Percentiles rank a stretch among this genome's conserved stretches.
phyloP scores from a whole-genome alignment of 2,797 vertebrate genomes.

The Cynopterus sphinx region DNA sequence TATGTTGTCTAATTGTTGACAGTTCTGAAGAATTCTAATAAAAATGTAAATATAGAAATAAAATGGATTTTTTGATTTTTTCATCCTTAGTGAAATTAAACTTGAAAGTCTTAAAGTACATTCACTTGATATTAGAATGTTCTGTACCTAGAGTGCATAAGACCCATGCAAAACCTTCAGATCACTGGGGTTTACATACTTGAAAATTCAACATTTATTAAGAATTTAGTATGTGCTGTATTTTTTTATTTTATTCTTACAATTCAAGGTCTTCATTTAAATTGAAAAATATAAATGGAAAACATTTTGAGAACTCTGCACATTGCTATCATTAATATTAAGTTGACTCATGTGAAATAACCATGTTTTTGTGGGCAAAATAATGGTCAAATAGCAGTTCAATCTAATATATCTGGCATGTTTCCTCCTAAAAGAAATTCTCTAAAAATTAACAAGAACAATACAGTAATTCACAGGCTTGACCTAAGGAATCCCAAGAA shows the following conservation, averaged over 20 bases:
- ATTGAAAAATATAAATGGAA: slow-evolving; percentile 2
- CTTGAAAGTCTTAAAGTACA: background rate
- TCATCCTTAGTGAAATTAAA: background rate
- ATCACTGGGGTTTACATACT: background rate
- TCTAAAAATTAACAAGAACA: background rate
- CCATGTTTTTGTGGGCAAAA: slow-evolving; percentile 29
- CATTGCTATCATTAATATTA: background rate
- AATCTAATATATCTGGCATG: background rate
- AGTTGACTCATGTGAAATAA: slow-evolving; percentile 29
- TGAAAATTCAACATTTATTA: background rate
- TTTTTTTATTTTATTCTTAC: slow-evolving; percentile 29
- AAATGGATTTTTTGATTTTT: slow-evolving; percentile 1
- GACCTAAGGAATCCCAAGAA: background rate
- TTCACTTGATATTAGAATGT: background rate
- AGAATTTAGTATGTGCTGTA: background rate
- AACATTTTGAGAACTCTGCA: background rate
- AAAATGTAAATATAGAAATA: slow-evolving; percentile 86
- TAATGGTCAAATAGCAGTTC: background rate
- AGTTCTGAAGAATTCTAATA: slow-evolving; percentile 86
- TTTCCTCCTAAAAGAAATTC: background rate
- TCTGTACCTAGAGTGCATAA: background rate
- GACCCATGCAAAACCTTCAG: background rate
- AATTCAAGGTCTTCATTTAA: background rate
- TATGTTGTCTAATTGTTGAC: slow-evolving; percentile 85
- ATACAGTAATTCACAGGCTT: background rate